Percentiles rank a stretch among this genome's conserved stretches.
Evolutionary conservation across 1,140 invertebrate species (phyloP).

Genomic region (Choristoneura fumiferana): DNA sequence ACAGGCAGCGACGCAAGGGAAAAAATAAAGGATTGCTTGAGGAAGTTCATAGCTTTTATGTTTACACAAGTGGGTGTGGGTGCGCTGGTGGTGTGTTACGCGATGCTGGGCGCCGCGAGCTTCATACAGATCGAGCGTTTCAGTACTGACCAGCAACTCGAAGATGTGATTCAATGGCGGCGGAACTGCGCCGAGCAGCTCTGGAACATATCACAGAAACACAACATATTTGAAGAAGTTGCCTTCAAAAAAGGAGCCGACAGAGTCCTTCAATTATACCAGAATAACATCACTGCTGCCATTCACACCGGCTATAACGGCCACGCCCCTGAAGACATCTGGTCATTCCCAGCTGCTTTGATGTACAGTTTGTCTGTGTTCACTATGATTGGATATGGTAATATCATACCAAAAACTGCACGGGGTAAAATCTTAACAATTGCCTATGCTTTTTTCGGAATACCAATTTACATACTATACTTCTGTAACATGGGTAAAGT

Average conservation of each 20-base stretch:
- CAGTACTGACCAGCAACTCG: slow-evolving; percentile 80
- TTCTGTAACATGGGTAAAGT: slow-evolving; percentile 95
- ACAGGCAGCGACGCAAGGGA: slow-evolving; percentile 83
- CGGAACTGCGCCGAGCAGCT: slow-evolving; percentile 81
- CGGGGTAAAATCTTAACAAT: slow-evolving; percentile 96
- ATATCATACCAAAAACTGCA: slow-evolving; percentile 93
- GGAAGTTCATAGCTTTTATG: slow-evolving; percentile 93
- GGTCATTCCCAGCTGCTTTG: slow-evolving; percentile 91
- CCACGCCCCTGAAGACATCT: slow-evolving; percentile 83
- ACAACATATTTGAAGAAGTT: slow-evolving; percentile 88
- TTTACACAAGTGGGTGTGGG: slow-evolving; percentile 97
- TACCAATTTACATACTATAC: slow-evolving; percentile 94
- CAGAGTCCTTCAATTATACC: slow-evolving; percentile 83
- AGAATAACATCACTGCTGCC: slow-evolving; percentile 83
- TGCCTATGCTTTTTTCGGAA: slow-evolving; percentile 96
- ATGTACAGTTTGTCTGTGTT: slow-evolving; percentile 94
- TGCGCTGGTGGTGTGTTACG: slow-evolving; percentile 95
- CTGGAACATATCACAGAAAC: slow-evolving; percentile 85
- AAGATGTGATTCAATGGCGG: slow-evolving; percentile 73
- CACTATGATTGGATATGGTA: slow-evolving; percentile 97
- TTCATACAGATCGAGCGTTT: slow-evolving; percentile 92
- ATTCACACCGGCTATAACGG: slow-evolving; percentile 90
- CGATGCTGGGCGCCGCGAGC: slow-evolving; percentile 95
- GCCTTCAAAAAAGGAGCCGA: slow-evolving; percentile 85
- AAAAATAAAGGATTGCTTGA: slow-evolving; percentile 88